Conservation (phyloP, 2,797 vertebrate genomes). For the Discoglossus pictus region DNA sequence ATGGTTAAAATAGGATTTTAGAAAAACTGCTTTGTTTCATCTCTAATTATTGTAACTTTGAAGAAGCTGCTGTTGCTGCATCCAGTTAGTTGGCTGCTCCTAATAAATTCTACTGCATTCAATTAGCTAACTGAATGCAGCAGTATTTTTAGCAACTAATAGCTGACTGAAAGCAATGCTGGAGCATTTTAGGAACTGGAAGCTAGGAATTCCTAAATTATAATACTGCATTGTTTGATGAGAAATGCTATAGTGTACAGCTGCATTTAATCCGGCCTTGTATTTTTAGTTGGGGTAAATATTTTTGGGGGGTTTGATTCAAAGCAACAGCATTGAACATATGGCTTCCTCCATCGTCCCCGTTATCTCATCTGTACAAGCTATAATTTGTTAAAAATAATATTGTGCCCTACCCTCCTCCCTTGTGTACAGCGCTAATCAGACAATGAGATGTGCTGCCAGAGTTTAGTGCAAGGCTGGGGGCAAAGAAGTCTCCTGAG, state of each 20-base stretch:
- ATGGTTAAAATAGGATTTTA: constrained; percentile 13
- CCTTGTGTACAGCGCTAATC: constrained; percentile 33
- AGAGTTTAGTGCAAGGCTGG: constrained; percentile 22
- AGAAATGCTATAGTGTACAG: too few species aligned
- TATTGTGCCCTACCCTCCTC: constrained; percentile 1
- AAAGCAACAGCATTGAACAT: too few species aligned
- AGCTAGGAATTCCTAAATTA: constrained; percentile 13
- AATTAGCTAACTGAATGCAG: constrained; percentile 48
- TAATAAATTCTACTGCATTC: constrained; percentile 43
- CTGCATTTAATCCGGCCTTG: too few species aligned
- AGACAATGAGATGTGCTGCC: constrained; percentile 31
- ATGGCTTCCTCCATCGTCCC: too few species aligned
- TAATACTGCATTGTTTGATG: background rate
- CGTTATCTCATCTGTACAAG: too few species aligned
- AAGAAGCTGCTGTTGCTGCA: constrained; percentile 6
- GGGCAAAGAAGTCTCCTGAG: constrained; percentile 23
- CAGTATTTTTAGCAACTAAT: constrained; percentile 30
- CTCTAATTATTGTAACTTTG: constrained; percentile 24
- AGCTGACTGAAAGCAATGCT: constrained; percentile 6
- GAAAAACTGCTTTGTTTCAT: constrained; percentile 21
- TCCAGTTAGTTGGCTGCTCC: constrained; percentile 1
- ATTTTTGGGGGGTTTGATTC: too few species aligned
- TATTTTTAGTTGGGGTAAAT: too few species aligned
- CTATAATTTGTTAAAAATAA: background rate
- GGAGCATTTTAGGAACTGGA: constrained; percentile 2